Evolutionary conservation across 2,113 vertebrate genomes (phyloP), one percentile per base, ranked within the genome.

Genomic region (Monarcha castaneiventris): DNA sequence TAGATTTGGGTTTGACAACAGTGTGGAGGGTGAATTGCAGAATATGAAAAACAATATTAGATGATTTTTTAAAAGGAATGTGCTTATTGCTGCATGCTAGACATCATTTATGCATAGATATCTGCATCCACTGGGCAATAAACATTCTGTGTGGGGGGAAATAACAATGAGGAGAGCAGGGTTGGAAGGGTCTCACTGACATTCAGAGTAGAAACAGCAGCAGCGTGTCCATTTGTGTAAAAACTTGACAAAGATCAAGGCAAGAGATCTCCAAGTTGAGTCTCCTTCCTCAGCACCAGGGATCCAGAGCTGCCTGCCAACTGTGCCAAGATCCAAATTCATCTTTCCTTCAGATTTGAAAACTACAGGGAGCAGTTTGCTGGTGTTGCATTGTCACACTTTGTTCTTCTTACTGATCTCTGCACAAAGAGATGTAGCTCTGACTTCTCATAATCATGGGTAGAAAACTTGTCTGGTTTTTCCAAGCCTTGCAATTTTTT

Each of bases 271-370:
- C 4, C 12, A 27, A 3, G 26, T 3, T 78, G 37, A 12, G 22
- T 30, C 15, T 80, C 25, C 29, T 71, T 27, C 25, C 11, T 46
- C 30, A 17, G 46, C 1, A 0, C 16, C 10, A 0, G 1, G 48
- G 49, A 44, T 20, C 54, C 56, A 82, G 32, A 89, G 48, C 52
- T 72, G 46, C 77, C 25, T 5, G 0, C 41, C 33, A 62, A 33
- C 26, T 1, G 32, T 20, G 30, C 35, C 1, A 3, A 29, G 8
- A 33, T 27, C 55, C 33, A 54, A 52, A 74, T 46, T 11, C 10
- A 9, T n/a, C 54, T 39, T 82, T 58, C 16, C 30, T 80, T 71
- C n/a, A 3, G 7, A 5, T 39, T 63, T 1, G 1, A 10, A 46
- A 87, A 3, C 4, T 7, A 4, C 14, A 16, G 25, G 3, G 10